Percentiles rank a stretch among this genome's conserved stretches.
Evolutionary conservation across 23 tunicate species (phyloP).

Genomic region (Halocynthia aurantium): DNA sequence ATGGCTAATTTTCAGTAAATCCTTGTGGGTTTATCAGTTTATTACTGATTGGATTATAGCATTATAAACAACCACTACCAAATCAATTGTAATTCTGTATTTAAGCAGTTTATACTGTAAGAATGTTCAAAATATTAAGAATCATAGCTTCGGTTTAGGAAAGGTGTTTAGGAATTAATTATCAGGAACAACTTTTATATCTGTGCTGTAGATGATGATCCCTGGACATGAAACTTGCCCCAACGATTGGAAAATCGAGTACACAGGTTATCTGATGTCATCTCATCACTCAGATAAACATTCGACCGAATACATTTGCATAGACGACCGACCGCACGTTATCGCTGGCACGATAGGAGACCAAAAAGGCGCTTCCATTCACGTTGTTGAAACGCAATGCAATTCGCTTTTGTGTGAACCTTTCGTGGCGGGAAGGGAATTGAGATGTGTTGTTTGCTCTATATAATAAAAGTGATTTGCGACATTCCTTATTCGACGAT

Average conservation of each 20-base stretch:
- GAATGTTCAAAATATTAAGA: neutral
- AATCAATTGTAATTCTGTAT: neutral
- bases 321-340: conserved; percentile 35
- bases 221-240: conserved; percentile 45
- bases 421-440: conserved; percentile 31
- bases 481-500: too few relatives aligned
- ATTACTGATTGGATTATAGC: neutral
- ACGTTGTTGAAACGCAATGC: conserved; percentile 32
- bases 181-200: too few relatives aligned
- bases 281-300: conserved; percentile 28
- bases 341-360: conserved; percentile 38
- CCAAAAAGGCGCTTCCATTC: conserved; percentile 28
- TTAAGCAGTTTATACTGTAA: neutral
- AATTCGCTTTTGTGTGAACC: conserved; percentile 40
- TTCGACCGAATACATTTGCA: conserved; percentile 27
- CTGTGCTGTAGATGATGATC: conserved; percentile 24
- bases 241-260: conserved; percentile 13
- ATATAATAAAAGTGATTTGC: conserved; percentile 1
- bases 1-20: neutral
- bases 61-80: neutral
- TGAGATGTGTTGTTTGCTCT: conserved; percentile 40
- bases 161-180: neutral
- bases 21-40: neutral
- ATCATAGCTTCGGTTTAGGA: neutral
- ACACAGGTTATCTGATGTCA: conserved; percentile 22